Percentiles rank a stretch among this genome's conserved stretches.
These are phyloP conservation scores for Eutrigla gurnardus DNA, from an alignment of 2,797 vertebrate genomes.

Conservation along the genomic window DNA sequence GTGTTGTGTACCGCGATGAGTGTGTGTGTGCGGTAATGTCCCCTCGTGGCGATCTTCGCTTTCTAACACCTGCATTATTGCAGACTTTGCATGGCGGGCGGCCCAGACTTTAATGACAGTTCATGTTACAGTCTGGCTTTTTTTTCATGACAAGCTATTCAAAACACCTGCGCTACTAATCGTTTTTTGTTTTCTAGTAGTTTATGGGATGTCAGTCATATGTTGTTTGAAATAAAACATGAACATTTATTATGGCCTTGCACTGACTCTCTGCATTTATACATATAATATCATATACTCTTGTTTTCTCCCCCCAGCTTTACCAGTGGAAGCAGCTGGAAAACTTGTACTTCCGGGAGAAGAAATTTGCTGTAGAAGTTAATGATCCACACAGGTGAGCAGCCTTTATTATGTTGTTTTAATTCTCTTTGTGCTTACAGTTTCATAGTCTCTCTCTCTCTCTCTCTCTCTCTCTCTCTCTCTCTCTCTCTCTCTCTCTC, in stretches of 20 bases:
- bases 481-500: not conserved
- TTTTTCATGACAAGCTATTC: slow-evolving; percentile 45
- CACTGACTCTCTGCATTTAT: not conserved
- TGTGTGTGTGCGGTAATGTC: slow-evolving; percentile 43
- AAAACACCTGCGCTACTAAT: slow-evolving; percentile 37
- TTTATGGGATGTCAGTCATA: slow-evolving; percentile 21
- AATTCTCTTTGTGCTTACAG: not conserved
- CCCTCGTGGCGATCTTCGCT: slow-evolving; percentile 49
- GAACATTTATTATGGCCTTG: not conserved
- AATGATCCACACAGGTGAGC: slow-evolving; percentile 96
- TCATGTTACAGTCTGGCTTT: slow-evolving; percentile 63
- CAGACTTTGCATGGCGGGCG: slow-evolving; percentile 51
- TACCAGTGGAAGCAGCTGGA: slow-evolving; percentile 99
- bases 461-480: not conserved
- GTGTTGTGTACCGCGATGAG: slow-evolving; percentile 45
- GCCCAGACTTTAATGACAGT: slow-evolving; percentile 67
- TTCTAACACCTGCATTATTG: slow-evolving; percentile 67
- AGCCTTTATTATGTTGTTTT: slow-evolving; percentile 5
- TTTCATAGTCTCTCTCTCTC: not conserved
- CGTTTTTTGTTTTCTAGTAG: not conserved
- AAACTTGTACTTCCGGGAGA: slow-evolving; percentile 98
- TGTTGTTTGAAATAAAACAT: not conserved
- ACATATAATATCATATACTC: not conserved
- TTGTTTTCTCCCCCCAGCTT: slow-evolving; percentile 56
- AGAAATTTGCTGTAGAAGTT: slow-evolving; percentile 99